These are phyloP conservation scores for Trichonephila clavata DNA, from an alignment of 1,140 invertebrate species.

Conservation along the genomic window DNA sequence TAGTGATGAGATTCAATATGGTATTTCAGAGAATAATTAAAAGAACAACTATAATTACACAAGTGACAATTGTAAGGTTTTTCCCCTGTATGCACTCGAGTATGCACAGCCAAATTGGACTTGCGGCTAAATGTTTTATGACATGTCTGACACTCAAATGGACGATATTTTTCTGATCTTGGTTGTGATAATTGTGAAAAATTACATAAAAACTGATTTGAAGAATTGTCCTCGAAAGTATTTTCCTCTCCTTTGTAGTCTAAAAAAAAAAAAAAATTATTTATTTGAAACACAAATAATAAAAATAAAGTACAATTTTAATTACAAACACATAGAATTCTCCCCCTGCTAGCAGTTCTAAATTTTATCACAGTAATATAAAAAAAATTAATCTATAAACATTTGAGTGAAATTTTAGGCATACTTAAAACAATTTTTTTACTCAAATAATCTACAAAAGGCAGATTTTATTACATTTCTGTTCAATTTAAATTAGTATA, in stretches of 20 bases:
- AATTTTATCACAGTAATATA: neutral
- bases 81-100: constrained; percentile 56
- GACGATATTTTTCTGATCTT: neutral
- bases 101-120: constrained; percentile 23
- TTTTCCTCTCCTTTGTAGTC: neutral
- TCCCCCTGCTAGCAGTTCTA: neutral
- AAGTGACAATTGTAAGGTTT: constrained; percentile 62
- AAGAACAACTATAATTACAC: constrained; percentile 47
- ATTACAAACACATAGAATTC: too few species aligned
- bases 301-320: too few species aligned
- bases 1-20: constrained; percentile 29
- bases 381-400: neutral
- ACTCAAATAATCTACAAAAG: too few species aligned
- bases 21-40: neutral
- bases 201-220: neutral
- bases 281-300: neutral
- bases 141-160: neutral
- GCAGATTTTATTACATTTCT: too few species aligned
- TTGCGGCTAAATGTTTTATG: neutral
- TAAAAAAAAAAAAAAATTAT: neutral
- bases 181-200: neutral
- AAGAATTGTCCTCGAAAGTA: neutral
- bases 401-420: neutral
- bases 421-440: neutral
- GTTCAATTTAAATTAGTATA: too few species aligned